A percentile compares a stretch with the other conserved stretches of the same genome.
Evolutionary conservation across 2,797 vertebrate species (phyloP).

Genomic region (Cyprinella venusta): DNA sequence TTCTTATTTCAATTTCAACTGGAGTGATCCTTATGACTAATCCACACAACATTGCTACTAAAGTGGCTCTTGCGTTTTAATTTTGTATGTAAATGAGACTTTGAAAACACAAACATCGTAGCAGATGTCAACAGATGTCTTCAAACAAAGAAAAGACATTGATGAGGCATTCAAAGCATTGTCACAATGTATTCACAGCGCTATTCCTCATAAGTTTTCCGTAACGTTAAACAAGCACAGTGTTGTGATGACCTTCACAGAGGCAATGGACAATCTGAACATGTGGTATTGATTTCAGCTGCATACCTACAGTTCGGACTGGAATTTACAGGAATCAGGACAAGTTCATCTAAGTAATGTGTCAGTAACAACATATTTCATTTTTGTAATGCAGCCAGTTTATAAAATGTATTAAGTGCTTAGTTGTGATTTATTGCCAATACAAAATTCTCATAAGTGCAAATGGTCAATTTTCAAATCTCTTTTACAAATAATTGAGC

Average conservation of each 20-base stretch:
- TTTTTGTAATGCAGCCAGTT: conserved; percentile 2
- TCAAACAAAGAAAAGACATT: conserved; percentile 37
- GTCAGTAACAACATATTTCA: conserved; percentile 28
- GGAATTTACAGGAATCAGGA: conserved; percentile 1
- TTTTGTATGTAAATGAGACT: conserved; percentile 27
- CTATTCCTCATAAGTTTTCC: background rate
- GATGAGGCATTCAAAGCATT: conserved; percentile 28
- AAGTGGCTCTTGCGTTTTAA: conserved; percentile 23
- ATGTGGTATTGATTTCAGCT: conserved; percentile 34
- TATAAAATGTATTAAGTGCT: conserved; percentile 13
- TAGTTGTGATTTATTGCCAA: conserved; percentile 18
- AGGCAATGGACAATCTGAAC: conserved; percentile 19
- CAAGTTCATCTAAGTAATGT: conserved; percentile 2
- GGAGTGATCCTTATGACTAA: conserved; percentile 18
- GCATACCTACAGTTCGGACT: conserved; percentile 17
- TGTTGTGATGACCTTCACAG: conserved; percentile 20
- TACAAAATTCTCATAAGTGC: conserved; percentile 40
- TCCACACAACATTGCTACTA: conserved; percentile 15
- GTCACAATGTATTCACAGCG: background rate
- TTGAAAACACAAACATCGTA: conserved; percentile 28
- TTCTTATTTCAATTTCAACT: conserved; percentile 7
- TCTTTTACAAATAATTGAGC: conserved; percentile 31
- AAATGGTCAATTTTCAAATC: conserved; percentile 27
- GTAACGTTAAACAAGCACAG: conserved; percentile 33
- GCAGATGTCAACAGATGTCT: conserved; percentile 33